Evolutionary conservation across 2,888 invertebrate genomes (phyloP).

Genomic region (Endomychus coccineus): DNA sequence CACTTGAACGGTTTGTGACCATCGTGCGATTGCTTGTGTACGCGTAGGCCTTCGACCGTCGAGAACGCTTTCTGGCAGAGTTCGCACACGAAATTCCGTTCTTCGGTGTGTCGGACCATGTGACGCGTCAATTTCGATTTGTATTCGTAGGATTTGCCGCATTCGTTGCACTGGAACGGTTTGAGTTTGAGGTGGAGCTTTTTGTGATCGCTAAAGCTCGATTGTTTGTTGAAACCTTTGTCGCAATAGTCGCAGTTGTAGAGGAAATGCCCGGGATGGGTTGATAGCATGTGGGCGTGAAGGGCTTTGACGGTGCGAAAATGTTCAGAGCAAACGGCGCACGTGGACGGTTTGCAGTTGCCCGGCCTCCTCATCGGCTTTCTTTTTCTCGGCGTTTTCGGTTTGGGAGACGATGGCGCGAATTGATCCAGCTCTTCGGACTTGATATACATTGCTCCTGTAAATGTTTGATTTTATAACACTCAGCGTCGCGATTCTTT

Average conservation of each 20-base stretch:
- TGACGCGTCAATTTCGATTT: not conserved
- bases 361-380: not conserved
- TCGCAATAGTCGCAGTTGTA: slow-evolving; percentile 1
- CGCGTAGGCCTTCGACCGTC: not conserved
- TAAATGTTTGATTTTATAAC: too few species aligned
- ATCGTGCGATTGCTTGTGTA: slow-evolving; percentile 1
- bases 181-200: not conserved
- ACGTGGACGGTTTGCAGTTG: not conserved
- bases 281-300: not conserved
- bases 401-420: too few species aligned
- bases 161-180: not conserved
- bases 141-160: not conserved
- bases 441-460: too few species aligned
- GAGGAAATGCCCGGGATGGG: not conserved
- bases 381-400: too few species aligned
- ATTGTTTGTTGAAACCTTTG: not conserved
- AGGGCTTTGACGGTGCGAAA: not conserved
- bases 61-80: slow-evolving; percentile 2
- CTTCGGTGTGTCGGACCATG: not conserved
- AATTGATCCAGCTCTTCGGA: too few species aligned
- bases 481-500: too few species aligned
- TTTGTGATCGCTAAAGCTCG: not conserved
- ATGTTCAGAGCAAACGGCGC: not conserved
- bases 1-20: slow-evolving; percentile 1
- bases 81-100: not conserved